Evolutionary conservation across 2,888 invertebrate species (phyloP).

Genomic region (Cyclophora punctaria): DNA sequence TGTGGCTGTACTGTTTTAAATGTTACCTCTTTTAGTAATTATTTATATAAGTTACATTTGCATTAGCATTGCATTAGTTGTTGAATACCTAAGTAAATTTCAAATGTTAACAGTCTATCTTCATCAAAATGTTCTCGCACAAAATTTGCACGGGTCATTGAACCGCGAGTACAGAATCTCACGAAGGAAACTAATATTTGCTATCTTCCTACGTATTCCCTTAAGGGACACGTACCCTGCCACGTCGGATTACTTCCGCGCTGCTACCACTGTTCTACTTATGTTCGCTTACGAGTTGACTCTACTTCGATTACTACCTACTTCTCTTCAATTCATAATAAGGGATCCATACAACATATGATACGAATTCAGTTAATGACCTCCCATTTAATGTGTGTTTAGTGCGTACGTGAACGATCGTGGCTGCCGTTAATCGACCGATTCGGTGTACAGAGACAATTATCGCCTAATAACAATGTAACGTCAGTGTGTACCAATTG

Average conservation of each 20-base stretch:
- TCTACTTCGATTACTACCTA: neutral
- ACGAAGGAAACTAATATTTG: slow-evolving; percentile 67
- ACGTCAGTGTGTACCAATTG: slow-evolving; percentile 57
- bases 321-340: neutral
- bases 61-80: no score
- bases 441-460: slow-evolving; percentile 59
- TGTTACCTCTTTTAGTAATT: no score
- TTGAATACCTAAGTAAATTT: slow-evolving; percentile 3
- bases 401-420: slow-evolving; percentile 42
- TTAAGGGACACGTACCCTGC: slow-evolving; percentile 51
- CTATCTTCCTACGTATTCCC: slow-evolving; percentile 59
- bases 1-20: slow-evolving; percentile 16
- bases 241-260: slow-evolving; percentile 56
- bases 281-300: slow-evolving; percentile 16
- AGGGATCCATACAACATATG: no score
- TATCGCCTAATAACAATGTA: slow-evolving; percentile 66
- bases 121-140: slow-evolving; percentile 10
- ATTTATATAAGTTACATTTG: no score
- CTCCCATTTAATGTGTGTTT: slow-evolving; percentile 22
- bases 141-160: slow-evolving; percentile 64
- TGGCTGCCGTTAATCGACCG: slow-evolving; percentile 69
- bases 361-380: no score
- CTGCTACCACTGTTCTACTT: slow-evolving; percentile 36
- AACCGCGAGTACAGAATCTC: slow-evolving; percentile 47
- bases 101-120: slow-evolving; percentile 7